Base-by-base conservation (phyloP, 2,113 vertebrate genomes). In the Ciconia stormi region DNA sequence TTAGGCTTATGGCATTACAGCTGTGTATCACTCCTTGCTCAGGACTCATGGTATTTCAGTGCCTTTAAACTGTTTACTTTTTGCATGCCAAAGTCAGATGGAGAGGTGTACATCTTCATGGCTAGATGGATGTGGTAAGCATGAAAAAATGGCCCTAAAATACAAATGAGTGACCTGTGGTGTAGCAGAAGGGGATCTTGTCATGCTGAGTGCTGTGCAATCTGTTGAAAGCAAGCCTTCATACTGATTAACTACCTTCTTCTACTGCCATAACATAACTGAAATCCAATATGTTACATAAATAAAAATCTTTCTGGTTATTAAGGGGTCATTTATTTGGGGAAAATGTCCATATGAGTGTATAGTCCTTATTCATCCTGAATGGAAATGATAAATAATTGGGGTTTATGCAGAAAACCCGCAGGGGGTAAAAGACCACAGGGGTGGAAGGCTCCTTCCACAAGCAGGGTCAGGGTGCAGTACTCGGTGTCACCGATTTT, bases 201-300 rank as follows among this genome's bases (percentile, higher is more conserved):
- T 94, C 96, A 80, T 80, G 96, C 95, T 94, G 95, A 95, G 94
- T 90, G 89, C 87, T 90, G 79, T 80, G 93, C 93, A 95, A 81
- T 96, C 95, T 96, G 97, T 96, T 97, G 97, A 97, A 95, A 97
- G 95, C 81, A 89, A 96, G 89, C 87, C 94, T 97, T 97, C 97
- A 97, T 96, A 90, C 93, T 97, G 95, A 97, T 97, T 94, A 97
- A 97, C 93, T 97, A 96, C 94, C 87, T 96, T 81, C 94, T 96
- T 95, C 94, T 94, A 36, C 94, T 96, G 87, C 90, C 91, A 95
- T 93, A 97, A 96, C 94, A 95, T 94, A 96, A 96, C 93, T 95
- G 94, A 97, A 96, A 97, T 96, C 93, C 94, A 97, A 96, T 96
- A 95, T 59, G 89, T 95, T 96, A 96, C 91, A 96, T 95, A 96